These are phyloP conservation scores for Drosophila sturtevanti DNA, from an alignment of 1,140 invertebrate genomes.

Conservation along the genomic window DNA sequence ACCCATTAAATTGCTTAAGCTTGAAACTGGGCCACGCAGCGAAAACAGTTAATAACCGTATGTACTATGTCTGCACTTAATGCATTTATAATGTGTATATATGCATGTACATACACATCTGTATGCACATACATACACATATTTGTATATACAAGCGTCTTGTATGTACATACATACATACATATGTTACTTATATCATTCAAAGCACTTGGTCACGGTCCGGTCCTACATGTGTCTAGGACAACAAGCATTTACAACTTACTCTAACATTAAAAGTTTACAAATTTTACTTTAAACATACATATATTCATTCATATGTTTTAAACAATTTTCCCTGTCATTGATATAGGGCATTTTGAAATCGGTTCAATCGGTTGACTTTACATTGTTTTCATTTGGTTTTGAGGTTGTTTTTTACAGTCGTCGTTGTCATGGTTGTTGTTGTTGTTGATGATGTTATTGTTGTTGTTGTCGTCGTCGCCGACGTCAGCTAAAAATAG, in stretches of 20 bases:
- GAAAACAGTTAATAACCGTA: conserved; percentile 1
- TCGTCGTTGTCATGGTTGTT: conserved; percentile 6
- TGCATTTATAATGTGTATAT: neutral
- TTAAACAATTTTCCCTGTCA: no score
- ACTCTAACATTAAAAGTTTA: no score
- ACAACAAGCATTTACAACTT: no score
- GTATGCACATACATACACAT: no score
- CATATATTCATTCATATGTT: no score
- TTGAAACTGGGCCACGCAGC: neutral
- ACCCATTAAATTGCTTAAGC: neutral
- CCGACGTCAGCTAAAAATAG: conserved; percentile 44
- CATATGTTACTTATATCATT: no score
- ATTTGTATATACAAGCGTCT: no score
- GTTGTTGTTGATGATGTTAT: neutral
- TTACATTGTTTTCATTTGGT: conserved; percentile 28
- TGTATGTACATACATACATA: no score
- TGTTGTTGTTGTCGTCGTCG: neutral
- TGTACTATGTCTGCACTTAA: neutral
- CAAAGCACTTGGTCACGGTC: neutral
- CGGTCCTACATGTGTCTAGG: no score
- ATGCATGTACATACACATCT: neutral
- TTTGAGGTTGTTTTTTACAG: conserved; percentile 42
- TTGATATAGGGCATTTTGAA: neutral
- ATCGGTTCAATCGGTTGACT: neutral
- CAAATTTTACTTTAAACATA: no score